Conservation (phyloP, 2,888 invertebrate genomes). For the Eupithecia centaureata region DNA sequence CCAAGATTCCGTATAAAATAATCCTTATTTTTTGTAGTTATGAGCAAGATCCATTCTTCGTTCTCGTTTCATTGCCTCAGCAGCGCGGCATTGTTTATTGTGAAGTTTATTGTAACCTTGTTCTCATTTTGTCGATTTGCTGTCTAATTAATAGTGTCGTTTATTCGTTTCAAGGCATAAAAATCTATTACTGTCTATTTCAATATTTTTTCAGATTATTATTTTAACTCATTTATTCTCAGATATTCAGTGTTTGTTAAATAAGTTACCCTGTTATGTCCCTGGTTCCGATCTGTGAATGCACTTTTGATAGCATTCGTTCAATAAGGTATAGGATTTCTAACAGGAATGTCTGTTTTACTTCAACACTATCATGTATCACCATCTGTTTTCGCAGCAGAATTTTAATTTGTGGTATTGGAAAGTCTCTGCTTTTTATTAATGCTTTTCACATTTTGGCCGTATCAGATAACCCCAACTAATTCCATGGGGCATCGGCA, state of each 20-base stretch:
- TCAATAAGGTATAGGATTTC: not conserved
- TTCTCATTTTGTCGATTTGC: conserved; percentile 32
- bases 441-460: conserved; percentile 44
- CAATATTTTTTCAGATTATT: not conserved
- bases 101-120: conserved; percentile 36
- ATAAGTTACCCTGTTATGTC: not conserved
- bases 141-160: conserved; percentile 24
- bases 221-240: no score
- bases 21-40: not conserved
- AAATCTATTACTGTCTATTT: conserved; percentile 5
- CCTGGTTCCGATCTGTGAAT: not conserved
- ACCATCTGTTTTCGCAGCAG: conserved; percentile 35
- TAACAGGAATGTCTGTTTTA: conserved; percentile 22
- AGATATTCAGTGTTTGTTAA: not conserved
- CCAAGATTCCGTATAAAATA: not conserved
- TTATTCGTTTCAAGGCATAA: conserved; percentile 18
- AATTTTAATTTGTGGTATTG: conserved; percentile 33
- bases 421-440: conserved; percentile 34
- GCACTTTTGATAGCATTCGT: conserved; percentile 3
- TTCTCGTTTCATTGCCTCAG: conserved; percentile 18
- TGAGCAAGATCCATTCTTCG: not conserved
- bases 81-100: conserved; percentile 31
- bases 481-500: conserved; percentile 46
- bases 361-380: conserved; percentile 32
- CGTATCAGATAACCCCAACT: conserved; percentile 51